Conservation (phyloP, 2,113 vertebrate genomes). For the Alces alces region DNA sequence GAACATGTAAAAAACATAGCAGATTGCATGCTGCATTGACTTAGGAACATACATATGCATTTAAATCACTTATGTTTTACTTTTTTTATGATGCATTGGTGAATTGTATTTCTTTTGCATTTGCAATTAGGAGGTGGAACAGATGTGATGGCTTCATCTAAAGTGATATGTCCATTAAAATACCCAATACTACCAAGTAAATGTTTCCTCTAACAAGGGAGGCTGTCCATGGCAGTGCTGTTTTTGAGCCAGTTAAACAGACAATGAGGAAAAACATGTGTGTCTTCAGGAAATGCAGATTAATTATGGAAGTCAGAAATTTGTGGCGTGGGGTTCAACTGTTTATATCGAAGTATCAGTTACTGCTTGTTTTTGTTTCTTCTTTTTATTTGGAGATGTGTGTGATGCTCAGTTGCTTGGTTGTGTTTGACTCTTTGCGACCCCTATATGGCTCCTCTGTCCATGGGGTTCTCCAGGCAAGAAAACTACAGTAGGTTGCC, state of each 20-base stretch:
- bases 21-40: constrained; percentile 69
- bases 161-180: constrained; percentile 71
- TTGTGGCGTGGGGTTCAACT: not conserved
- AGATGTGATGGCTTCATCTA: constrained; percentile 71
- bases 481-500: not conserved
- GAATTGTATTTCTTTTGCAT: constrained; percentile 74
- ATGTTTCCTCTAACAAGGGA: constrained; percentile 52
- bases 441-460: not conserved
- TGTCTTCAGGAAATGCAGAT: constrained; percentile 31
- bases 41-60: constrained; percentile 67
- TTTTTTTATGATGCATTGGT: constrained; percentile 74
- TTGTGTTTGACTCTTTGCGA: not conserved
- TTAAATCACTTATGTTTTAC: constrained; percentile 76
- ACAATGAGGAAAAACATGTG: constrained; percentile 12
- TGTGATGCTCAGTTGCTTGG: not conserved
- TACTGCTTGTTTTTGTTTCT: not conserved
- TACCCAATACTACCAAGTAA: constrained; percentile 50
- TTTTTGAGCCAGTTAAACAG: constrained; percentile 25
- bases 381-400: not conserved
- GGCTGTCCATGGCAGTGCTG: constrained; percentile 17
- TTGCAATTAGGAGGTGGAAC: constrained; percentile 73
- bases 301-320: constrained; percentile 35
- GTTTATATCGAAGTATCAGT: not conserved
- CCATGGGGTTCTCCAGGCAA: not conserved
- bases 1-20: constrained; percentile 71